Conservation (phyloP, 2,888 invertebrate genomes). For the Imbricaverruca yamaguchii region DNA sequence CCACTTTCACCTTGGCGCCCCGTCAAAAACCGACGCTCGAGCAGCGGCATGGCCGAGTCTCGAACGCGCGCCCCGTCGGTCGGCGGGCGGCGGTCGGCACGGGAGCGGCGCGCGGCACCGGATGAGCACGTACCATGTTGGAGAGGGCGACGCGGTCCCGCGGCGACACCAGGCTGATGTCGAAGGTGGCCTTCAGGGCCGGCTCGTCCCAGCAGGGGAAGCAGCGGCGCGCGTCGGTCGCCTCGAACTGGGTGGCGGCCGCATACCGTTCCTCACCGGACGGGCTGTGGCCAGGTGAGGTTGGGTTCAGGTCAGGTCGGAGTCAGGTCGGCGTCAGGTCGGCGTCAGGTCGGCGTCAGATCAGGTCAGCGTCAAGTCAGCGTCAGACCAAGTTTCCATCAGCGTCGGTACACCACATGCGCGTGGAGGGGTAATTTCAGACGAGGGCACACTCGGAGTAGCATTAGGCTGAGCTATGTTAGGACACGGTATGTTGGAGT, state of each 20-base stretch:
- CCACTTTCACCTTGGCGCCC: too few species aligned
- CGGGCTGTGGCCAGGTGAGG: constrained; percentile 37
- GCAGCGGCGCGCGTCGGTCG: constrained; percentile 81
- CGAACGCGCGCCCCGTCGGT: too few species aligned
- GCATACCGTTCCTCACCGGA: constrained; percentile 70
- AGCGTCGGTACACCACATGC: neutral
- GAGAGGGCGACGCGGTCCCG: constrained; percentile 76
- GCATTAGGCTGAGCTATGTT: neutral
- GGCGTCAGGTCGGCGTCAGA: neutral
- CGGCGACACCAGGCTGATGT: constrained; percentile 75
- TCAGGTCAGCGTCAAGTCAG: neutral
- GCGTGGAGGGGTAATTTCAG: too few species aligned
- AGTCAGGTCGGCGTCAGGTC: neutral
- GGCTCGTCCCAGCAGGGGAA: constrained; percentile 99
- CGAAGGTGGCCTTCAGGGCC: constrained; percentile 88
- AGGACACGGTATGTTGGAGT: too few species aligned
- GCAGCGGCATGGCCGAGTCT: too few species aligned
- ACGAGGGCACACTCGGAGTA: neutral
- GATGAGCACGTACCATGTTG: constrained; percentile 59
- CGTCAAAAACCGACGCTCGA: too few species aligned
- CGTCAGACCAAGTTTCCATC: neutral
- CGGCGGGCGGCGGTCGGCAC: too few species aligned
- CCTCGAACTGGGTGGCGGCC: constrained; percentile 86
- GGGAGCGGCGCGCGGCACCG: too few species aligned
- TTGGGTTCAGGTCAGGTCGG: neutral